Evolutionary conservation across 1,140 invertebrate species (phyloP), one percentile per base, ranked within the genome.

Genomic region (Bemisia tabaci): DNA sequence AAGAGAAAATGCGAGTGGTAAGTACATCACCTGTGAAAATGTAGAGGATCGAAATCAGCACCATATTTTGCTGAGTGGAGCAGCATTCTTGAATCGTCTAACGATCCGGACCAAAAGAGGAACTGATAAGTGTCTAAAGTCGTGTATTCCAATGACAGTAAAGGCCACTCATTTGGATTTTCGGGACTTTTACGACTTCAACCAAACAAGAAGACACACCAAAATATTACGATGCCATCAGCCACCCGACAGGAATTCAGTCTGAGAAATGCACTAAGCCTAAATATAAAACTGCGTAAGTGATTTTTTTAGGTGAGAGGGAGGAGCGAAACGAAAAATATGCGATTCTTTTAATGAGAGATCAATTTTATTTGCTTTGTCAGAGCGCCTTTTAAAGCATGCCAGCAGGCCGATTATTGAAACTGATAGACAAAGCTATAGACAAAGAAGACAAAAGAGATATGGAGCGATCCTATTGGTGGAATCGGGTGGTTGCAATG

Each of bases 81-180:
- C 12, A 87, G 74, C 77, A 94, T 81, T 26, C 79, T 76, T 24
- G 86, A 82, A 63, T 92, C 84, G 60, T 92, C 91, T 58, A 92
- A 81, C 64, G 84, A 83, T 11, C 89, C 89, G 60, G 83, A 87
- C 91, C 91, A 93, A 73, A 88, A 89, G 1, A 88, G 78, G 22
- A 90, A 80, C 67, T 84, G 79, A 72, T 88, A 89, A 68, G 88
- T 84, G n/a, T 83, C 80, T n/a, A 87, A 74, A 68, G 82, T 84
- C 1, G 81, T 79, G 72, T 89, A 91, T 70, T 92, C 86, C 78
- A 93, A 87, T 22, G 78, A 80, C 48, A 90, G 76, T 71, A 91
- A 87, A 65, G 85, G 83, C 88, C 88, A 90, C 65, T 81, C 76
- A 0, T 80, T 79, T 22, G 79, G 77, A 60, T 86, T 79, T 39